Base-by-base conservation (phyloP, 1,140 invertebrate species). In the Brachionus rotundiformis region DNA sequence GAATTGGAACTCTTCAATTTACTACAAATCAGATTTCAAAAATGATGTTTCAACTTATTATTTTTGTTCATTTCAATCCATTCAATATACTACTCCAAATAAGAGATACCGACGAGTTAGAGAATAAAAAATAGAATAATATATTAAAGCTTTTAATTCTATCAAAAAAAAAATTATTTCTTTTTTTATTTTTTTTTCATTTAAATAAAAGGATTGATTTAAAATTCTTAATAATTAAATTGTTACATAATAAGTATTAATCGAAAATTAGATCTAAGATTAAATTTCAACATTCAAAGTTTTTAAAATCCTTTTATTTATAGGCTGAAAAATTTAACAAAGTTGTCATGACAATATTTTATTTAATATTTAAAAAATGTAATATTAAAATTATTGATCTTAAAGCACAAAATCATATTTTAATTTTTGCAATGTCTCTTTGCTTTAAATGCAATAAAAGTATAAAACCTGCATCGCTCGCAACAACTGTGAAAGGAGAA, bases 361-460 rank as follows among this genome's bases (percentile, higher is more conserved):
- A n/a, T n/a, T n/a, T n/a, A n/a, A n/a, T n/a, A n/a, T n/a, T n/a
- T n/a, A n/a, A n/a, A n/a, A n/a, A n/a, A n/a, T n/a, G n/a, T n/a
- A n/a, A n/a, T n/a, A n/a, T n/a, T n/a, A n/a, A n/a, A n/a, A n/a
- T n/a, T n/a, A n/a, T n/a, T n/a, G n/a, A n/a, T n/a, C n/a, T n/a
- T n/a, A n/a, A n/a, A n/a, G n/a, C n/a, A n/a, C n/a, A n/a, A n/a
- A n/a, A n/a, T n/a, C n/a, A n/a, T n/a, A 68, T 68, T 31, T n/a
- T 54, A 16, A 31, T n/a, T n/a, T n/a, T 8, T 23, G 44, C 39
- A 4, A 77, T 77, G 73, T 77, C 73, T 13, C 13, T 77, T 11
- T 77, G 73, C 19, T 77, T 49, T 47, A 77, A 47, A 36, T 77
- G 73, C 25, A 77, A 77, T 3, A 49, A 59, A 47, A 77, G 73